Conservation (phyloP, 64 coral and sea anemone species). For the Orbicella faveolata region DNA sequence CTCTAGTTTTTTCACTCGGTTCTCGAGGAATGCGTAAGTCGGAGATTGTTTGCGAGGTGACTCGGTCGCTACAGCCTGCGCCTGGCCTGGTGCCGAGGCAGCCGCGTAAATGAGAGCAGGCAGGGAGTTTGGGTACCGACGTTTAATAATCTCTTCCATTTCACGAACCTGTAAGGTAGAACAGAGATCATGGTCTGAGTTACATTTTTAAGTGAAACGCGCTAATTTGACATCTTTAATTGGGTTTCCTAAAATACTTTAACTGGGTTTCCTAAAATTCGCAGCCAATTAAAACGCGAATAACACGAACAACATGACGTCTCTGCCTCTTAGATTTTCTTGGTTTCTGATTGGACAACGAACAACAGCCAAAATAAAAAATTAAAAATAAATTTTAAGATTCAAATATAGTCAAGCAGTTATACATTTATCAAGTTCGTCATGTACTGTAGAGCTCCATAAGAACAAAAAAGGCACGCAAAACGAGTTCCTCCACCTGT, state of each 20-base stretch:
- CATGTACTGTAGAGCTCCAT: too few species aligned
- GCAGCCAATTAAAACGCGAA: too few species aligned
- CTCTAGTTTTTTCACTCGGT: constrained; percentile 88
- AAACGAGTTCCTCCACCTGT: constrained; percentile 55
- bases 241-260: not conserved
- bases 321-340: too few species aligned
- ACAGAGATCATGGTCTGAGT: not conserved
- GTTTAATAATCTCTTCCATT: constrained; percentile 99
- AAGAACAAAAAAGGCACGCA: too few species aligned
- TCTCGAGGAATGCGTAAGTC: constrained; percentile 84
- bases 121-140: constrained; percentile 94
- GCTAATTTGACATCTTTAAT: not conserved
- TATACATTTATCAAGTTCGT: too few species aligned
- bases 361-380: too few species aligned
- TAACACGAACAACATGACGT: too few species aligned
- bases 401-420: too few species aligned
- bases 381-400: too few species aligned
- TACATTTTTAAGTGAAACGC: not conserved
- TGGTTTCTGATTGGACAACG: too few species aligned
- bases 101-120: constrained; percentile 97
- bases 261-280: not conserved
- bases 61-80: constrained; percentile 51
- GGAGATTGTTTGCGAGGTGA: constrained; percentile 84
- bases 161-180: constrained; percentile 72
- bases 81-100: constrained; percentile 90